These are phyloP conservation scores for Cavia aperea DNA, from an alignment of 2,113 vertebrate genomes.

Conservation along the genomic window DNA sequence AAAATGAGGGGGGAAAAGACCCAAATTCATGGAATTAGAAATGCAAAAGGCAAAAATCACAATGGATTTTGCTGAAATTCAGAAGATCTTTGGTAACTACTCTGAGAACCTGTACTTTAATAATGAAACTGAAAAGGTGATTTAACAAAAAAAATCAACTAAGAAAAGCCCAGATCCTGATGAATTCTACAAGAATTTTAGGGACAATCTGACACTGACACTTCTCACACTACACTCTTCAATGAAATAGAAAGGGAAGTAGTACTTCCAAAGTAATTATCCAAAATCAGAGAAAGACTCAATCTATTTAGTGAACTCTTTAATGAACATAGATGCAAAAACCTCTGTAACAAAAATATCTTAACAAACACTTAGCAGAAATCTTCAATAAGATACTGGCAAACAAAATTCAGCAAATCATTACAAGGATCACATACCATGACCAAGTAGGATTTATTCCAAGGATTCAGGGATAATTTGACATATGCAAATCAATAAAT, in stretches of 20 bases:
- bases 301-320: background rate
- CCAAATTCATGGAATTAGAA: too few species aligned
- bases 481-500: background rate
- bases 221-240: background rate
- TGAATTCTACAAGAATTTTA: background rate
- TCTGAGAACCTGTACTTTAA: background rate
- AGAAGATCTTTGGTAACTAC: too few species aligned
- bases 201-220: background rate
- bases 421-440: background rate
- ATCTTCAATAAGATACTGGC: background rate
- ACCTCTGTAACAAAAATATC: background rate
- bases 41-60: too few species aligned
- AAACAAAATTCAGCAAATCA: background rate
- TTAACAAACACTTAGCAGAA: background rate
- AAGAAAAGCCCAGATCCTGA: background rate
- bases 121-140: background rate
- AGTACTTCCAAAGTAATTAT: background rate
- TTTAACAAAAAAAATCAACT: background rate
- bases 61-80: too few species aligned
- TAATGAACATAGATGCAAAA: background rate
- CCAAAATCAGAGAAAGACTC: background rate
- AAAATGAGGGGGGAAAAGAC: too few species aligned
- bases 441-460: background rate
- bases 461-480: background rate
- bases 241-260: background rate